A percentile compares a stretch with the other conserved stretches of the same genome.
Evolutionary conservation across 2,113 vertebrate species (phyloP).

Genomic region (Odocoileus virginianus): DNA sequence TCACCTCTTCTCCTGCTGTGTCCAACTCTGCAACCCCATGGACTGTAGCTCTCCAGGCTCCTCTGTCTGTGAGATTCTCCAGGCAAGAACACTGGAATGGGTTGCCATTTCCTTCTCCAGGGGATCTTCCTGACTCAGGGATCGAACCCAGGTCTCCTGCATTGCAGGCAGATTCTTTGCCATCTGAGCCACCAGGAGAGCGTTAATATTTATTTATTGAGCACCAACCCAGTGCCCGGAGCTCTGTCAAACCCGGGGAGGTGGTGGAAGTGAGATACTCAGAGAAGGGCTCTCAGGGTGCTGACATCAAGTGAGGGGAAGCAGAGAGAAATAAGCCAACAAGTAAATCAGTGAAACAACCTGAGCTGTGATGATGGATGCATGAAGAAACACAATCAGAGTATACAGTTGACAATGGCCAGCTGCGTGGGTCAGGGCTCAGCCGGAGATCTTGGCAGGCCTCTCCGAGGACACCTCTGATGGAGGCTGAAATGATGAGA

Average conservation of each 20-base stretch:
- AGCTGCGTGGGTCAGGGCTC: not conserved
- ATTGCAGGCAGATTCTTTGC: not conserved
- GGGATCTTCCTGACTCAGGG: not conserved
- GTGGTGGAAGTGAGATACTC: not conserved
- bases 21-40: fast-evolving
- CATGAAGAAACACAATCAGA: not conserved
- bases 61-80: not conserved
- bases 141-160: fast-evolving
- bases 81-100: not conserved
- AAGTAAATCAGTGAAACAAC: not conserved
- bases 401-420: fast-evolving
- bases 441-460: not conserved
- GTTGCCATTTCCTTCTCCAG: not conserved
- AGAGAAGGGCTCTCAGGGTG: not conserved
- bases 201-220: not conserved
- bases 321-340: not conserved
- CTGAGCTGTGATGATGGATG: fast-evolving
- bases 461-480: not conserved
- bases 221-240: not conserved
- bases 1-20: not conserved
- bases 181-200: not conserved
- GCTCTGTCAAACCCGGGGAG: not conserved
- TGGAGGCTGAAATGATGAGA: not conserved
- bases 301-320: not conserved
- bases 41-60: not conserved